phyloP scores from a whole-genome alignment of 2,888 invertebrate genomes.

The Lithophane leautieri region DNA sequence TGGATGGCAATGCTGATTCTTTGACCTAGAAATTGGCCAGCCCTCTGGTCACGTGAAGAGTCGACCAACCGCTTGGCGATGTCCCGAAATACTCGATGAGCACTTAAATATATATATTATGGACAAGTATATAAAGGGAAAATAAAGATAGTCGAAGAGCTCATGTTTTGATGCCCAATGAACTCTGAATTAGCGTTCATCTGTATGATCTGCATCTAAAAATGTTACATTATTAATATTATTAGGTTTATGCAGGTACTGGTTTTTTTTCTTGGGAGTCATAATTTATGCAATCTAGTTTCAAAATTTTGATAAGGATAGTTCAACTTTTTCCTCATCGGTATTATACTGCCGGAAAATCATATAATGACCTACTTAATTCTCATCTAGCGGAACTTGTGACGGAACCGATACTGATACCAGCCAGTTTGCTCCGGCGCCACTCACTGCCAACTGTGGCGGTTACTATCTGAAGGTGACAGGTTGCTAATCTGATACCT shows the following conservation, averaged over 20 bases:
- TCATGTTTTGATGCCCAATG: no score
- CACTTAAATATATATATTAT: no score
- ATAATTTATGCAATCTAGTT: background rate
- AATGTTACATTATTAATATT: background rate
- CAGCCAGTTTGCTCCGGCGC: slow-evolving; percentile 20
- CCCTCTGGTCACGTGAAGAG: no score
- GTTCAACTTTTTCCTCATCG: slow-evolving; percentile 2
- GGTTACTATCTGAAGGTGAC: slow-evolving; percentile 18
- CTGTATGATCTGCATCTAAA: background rate
- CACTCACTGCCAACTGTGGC: slow-evolving; percentile 15
- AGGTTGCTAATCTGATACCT: slow-evolving; percentile 5
- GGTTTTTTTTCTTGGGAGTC: background rate
- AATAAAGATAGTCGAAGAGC: no score
- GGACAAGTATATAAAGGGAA: no score
- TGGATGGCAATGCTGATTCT: no score
- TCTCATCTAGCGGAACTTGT: slow-evolving; percentile 23
- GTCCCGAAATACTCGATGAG: no score
- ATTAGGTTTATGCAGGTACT: background rate
- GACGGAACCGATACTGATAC: slow-evolving; percentile 21
- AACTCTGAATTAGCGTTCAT: background rate
- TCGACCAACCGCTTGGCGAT: no score
- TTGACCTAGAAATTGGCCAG: no score
- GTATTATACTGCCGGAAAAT: background rate
- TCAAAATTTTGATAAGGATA: background rate
- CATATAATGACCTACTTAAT: background rate